These are phyloP conservation scores for Misgurnus mizolepis DNA, from an alignment of 2,113 vertebrate genomes.

Conservation along the genomic window DNA sequence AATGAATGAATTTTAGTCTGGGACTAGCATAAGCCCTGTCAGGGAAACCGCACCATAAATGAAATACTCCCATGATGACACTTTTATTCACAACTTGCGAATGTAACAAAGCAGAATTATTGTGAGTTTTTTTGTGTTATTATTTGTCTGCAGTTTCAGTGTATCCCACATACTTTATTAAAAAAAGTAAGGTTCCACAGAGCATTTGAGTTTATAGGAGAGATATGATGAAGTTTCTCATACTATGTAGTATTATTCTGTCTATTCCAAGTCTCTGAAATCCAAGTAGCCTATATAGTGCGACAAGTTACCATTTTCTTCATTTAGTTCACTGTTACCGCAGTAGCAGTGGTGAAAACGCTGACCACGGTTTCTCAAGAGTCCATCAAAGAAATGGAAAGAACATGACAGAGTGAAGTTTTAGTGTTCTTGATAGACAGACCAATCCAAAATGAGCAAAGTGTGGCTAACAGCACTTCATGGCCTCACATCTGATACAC, in stretches of 20 bases:
- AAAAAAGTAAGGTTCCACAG: neutral
- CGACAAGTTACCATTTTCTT: neutral
- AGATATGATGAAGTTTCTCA: neutral
- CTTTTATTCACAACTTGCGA: neutral
- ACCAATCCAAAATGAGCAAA: slow-evolving; percentile 30
- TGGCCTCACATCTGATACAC: slow-evolving; percentile 40
- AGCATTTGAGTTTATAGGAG: neutral
- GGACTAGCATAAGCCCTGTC: too few relatives aligned
- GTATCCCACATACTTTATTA: neutral
- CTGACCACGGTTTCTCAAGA: slow-evolving; percentile 30
- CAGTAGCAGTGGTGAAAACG: slow-evolving; percentile 8
- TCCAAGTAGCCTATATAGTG: neutral
- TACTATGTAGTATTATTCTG: neutral
- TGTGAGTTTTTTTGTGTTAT: neutral
- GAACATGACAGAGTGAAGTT: slow-evolving; percentile 31
- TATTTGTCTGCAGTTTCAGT: slow-evolving; percentile 6
- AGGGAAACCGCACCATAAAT: neutral
- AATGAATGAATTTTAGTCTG: too few relatives aligned
- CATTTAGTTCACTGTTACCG: neutral
- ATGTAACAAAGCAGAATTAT: neutral
- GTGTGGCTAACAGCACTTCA: slow-evolving; percentile 40
- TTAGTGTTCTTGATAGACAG: slow-evolving; percentile 5
- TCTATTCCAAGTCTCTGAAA: neutral
- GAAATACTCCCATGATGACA: neutral
- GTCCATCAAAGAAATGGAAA: slow-evolving; percentile 22